Evolutionary conservation across 2,888 invertebrate genomes (phyloP), one percentile per base, ranked within the genome.

Genomic region (Electrophaes corylata): DNA sequence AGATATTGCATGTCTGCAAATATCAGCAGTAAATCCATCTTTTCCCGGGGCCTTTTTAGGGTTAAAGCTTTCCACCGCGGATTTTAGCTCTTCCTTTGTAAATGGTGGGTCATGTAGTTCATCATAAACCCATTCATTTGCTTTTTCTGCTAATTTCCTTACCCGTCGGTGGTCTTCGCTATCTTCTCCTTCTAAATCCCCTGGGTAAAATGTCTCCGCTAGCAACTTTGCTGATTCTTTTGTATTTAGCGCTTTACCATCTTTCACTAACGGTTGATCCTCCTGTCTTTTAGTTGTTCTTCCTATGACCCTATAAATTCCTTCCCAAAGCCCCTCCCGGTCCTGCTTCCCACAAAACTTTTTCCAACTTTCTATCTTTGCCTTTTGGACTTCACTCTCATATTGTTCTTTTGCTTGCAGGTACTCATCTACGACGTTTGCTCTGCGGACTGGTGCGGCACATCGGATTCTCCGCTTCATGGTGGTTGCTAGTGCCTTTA

Each of bases 31-130:
- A 1, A 56, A 4, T 2, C 56, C 56, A 5, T 56, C 56, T 0
- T 8, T 5, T 1, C 56, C 56, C 8, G 69, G 69, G 57, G 65
- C 66, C 41, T 65, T 69, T 31, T 65, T 68, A 2, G 63, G 62
- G 31, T 62, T 65, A 10, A 65, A 65, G 4, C 40, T 41, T 0
- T 18, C n/a, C 19, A 49, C 18, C 4, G 57, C 51, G 6, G 11
- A 6, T 12, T 6, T 43, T 1, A 65, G 52, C 31, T 68, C 65
- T 0, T 40, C 2, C 4, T 11, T 11, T 0, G 66, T 65, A 45
- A 66, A 69, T 12, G 53, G 57, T 11, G 69, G 66, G 31, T 65
- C 65, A 43, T 49, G 48, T 6, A 4, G 2, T 1, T 16, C 5
- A 20, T 35, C 43, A 47, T 43, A 35, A 23, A 48, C 16, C 20